phyloP scores from a whole-genome alignment of 2,113 vertebrate genomes.

The Octodon degus region DNA sequence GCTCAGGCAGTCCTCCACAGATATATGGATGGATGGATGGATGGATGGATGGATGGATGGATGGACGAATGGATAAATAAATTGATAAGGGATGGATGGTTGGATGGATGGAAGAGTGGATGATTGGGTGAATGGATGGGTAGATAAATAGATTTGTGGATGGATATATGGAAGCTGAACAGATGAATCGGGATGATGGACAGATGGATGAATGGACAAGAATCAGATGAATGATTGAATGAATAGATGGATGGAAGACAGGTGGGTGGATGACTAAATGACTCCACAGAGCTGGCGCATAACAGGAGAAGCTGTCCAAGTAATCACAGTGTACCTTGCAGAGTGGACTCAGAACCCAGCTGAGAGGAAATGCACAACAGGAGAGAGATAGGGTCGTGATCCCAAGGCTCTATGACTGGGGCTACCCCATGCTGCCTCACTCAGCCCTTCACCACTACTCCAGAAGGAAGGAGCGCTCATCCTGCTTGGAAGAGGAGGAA shows the following conservation, averaged over 20 bases:
- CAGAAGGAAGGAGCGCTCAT: too few relatives aligned
- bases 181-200: background rate
- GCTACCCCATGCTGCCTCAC: too few relatives aligned
- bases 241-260: too few relatives aligned
- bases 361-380: background rate
- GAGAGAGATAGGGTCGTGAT: background rate
- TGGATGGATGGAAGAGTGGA: background rate
- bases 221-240: too few relatives aligned
- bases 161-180: background rate
- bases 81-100: background rate
- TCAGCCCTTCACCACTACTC: background rate
- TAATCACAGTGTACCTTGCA: too few relatives aligned
- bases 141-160: background rate
- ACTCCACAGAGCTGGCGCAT: background rate
- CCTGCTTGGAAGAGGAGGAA: background rate
- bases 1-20: too few relatives aligned
- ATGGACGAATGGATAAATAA: too few relatives aligned
- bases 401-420: rapidly evolving
- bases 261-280: background rate
- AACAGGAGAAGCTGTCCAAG: background rate
- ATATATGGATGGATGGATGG: background rate
- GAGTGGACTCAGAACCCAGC: background rate
- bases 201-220: background rate
- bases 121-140: background rate
- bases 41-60: too few relatives aligned